Evolutionary conservation across 2,113 vertebrate species (phyloP).

Genomic region (Phocoena phocoena): DNA sequence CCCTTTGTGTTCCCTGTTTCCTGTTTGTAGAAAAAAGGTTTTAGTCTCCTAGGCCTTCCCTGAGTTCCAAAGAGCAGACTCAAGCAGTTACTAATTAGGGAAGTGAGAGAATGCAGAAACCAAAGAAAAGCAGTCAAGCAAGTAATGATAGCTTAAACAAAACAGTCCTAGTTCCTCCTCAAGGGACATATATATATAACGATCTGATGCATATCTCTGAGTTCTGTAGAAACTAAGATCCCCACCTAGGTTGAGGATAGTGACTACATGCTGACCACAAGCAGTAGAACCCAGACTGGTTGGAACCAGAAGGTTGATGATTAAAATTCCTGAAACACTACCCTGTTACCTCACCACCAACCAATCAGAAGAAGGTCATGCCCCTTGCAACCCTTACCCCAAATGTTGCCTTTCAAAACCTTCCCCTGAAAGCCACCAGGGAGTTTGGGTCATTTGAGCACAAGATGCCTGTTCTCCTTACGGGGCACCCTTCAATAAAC

Average conservation of each 20-base stretch:
- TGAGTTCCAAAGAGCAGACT: neutral
- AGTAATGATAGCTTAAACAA: neutral
- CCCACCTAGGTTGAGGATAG: neutral
- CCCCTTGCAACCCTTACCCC: neutral
- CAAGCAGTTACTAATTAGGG: neutral
- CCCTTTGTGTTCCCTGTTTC: neutral
- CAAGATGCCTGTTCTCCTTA: neutral
- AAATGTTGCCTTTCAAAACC: neutral
- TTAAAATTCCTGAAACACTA: neutral
- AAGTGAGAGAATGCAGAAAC: neutral
- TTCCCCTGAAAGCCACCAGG: neutral
- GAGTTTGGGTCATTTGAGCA: neutral
- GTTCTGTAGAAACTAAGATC: neutral
- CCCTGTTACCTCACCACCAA: neutral
- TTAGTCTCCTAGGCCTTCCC: neutral
- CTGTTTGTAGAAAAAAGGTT: neutral
- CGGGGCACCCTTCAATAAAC: neutral
- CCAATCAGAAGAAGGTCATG: neutral
- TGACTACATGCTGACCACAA: neutral
- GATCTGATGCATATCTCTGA: neutral
- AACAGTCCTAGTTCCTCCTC: neutral
- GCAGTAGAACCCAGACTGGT: neutral
- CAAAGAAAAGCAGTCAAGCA: neutral
- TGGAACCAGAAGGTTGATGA: neutral
- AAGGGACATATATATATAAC: neutral